These are phyloP conservation scores for Mactromeris polynyma DNA, from an alignment of 2,888 invertebrate genomes.

Conservation along the genomic window DNA sequence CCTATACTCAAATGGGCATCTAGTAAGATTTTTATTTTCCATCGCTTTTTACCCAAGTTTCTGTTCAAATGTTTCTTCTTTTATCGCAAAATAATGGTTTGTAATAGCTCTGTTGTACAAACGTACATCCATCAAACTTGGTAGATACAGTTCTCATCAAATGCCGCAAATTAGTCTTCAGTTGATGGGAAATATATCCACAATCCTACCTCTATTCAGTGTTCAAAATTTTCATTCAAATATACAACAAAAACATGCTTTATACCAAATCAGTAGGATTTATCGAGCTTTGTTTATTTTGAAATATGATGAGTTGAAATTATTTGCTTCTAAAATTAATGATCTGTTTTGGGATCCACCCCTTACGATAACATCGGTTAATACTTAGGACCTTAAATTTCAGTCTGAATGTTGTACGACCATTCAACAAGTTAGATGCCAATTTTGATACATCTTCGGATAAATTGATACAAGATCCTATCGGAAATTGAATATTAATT, in stretches of 20 bases:
- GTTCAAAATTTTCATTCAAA: background rate
- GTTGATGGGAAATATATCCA: constrained; percentile 29
- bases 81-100: constrained; percentile 23
- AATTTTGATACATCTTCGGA: constrained; percentile 29
- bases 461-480: constrained; percentile 20
- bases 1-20: constrained; percentile 10
- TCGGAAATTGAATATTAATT: constrained; percentile 9
- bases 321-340: constrained; percentile 42
- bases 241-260: constrained; percentile 15
- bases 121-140: constrained; percentile 6
- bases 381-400: constrained; percentile 30
- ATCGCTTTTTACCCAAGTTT: background rate
- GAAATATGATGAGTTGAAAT: constrained; percentile 47
- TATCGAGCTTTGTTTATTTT: constrained; percentile 52
- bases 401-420: constrained; percentile 6
- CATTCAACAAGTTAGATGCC: constrained; percentile 7
- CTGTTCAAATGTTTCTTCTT: background rate
- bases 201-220: background rate
- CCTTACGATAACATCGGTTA: constrained; percentile 25
- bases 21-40: background rate
- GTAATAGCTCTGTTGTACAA: constrained; percentile 14
- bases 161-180: constrained; percentile 7
- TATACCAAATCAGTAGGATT: constrained; percentile 25
- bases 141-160: constrained; percentile 17
- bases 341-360: constrained; percentile 41